These are phyloP conservation scores for Lampropteryx suffumata DNA, from an alignment of 2,888 invertebrate genomes.

Conservation along the genomic window DNA sequence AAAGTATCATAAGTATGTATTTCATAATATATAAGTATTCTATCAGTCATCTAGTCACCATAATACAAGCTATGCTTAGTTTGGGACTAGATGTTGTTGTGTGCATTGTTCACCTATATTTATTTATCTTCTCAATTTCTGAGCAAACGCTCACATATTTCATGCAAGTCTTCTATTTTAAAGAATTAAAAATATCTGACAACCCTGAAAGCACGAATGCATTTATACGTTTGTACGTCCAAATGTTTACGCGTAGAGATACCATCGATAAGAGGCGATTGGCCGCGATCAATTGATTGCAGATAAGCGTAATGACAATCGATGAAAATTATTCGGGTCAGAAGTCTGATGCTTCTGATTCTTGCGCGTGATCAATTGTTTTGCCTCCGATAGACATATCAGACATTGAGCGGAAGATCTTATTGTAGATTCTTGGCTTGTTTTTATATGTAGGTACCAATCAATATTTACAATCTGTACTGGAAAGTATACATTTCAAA, in stretches of 20 bases:
- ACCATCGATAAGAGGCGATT: slow-evolving; percentile 54
- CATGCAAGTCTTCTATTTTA: too few species aligned
- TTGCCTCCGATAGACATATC: slow-evolving; percentile 1
- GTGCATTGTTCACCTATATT: too few species aligned
- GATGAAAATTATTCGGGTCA: slow-evolving; percentile 39
- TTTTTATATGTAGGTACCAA: background rate
- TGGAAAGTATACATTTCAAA: too few species aligned
- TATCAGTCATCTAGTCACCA: too few species aligned
- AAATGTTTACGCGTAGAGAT: slow-evolving; percentile 74
- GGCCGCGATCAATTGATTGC: slow-evolving; percentile 52
- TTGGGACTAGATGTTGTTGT: too few species aligned
- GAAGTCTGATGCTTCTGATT: slow-evolving; percentile 17
- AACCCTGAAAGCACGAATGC: slow-evolving; percentile 42
- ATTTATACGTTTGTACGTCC: slow-evolving; percentile 45
- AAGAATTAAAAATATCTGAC: background rate
- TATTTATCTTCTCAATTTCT: too few species aligned
- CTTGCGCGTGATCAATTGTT: slow-evolving; percentile 22
- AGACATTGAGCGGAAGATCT: background rate
- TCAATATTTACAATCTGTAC: too few species aligned
- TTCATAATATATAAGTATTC: too few species aligned
- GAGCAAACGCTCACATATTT: too few species aligned
- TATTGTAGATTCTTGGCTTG: background rate
- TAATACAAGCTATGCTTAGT: too few species aligned
- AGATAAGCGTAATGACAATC: slow-evolving; percentile 40
- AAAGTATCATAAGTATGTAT: too few species aligned